Conservation (phyloP, 2,888 invertebrate genomes). For the Chirona hameri region DNA sequence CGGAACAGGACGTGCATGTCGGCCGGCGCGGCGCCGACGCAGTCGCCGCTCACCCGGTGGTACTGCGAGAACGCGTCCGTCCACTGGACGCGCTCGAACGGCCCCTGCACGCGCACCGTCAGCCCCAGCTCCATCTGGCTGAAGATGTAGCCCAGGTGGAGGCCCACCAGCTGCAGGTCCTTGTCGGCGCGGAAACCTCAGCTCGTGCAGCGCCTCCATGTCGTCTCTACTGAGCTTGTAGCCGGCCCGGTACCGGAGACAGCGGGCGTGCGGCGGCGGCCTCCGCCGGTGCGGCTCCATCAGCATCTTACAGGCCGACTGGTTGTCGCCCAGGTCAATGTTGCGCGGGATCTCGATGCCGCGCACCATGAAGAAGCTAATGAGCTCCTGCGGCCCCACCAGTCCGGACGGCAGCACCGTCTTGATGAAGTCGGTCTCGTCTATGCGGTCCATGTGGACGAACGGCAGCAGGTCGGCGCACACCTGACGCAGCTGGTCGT, state of each 20-base stretch:
- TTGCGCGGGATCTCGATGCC: conserved; percentile 39
- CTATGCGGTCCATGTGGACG: conserved; percentile 37
- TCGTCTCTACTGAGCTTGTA: not conserved
- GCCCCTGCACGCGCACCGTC: conserved; percentile 39
- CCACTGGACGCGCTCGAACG: conserved; percentile 40
- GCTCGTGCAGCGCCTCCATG: conserved; percentile 35
- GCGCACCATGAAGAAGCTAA: conserved; percentile 40
- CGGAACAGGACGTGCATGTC: conserved; percentile 38
- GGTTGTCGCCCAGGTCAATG: conserved; percentile 37
- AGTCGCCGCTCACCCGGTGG: conserved; percentile 38
- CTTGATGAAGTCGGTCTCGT: conserved; percentile 38
- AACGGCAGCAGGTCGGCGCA: conserved; percentile 37
- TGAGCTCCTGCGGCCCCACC: conserved; percentile 38
- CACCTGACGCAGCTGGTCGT: conserved; percentile 33
- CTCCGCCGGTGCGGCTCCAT: not conserved
- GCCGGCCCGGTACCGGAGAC: conserved; percentile 23
- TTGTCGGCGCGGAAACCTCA: conserved; percentile 39
- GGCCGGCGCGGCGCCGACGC: conserved; percentile 34
- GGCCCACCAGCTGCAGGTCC: conserved; percentile 38
- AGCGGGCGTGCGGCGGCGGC: not conserved
- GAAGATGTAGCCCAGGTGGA: conserved; percentile 39
- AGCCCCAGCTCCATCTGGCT: conserved; percentile 40
- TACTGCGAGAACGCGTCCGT: conserved; percentile 38
- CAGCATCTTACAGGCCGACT: not conserved
- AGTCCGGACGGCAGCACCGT: conserved; percentile 39